Conservation (phyloP, 2,888 invertebrate species). For the Epinotia nisella region DNA sequence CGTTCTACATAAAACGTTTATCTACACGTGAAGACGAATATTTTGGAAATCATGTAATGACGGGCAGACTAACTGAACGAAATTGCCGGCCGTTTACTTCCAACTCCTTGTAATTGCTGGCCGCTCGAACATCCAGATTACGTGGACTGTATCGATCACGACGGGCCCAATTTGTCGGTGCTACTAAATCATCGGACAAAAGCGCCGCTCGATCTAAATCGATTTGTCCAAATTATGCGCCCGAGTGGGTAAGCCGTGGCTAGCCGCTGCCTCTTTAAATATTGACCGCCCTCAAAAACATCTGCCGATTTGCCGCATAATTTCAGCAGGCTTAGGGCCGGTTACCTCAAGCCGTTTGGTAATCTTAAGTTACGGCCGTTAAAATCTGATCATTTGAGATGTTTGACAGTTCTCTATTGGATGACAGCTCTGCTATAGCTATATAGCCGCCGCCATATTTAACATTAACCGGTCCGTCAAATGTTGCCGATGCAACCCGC, state of each 20-base stretch:
- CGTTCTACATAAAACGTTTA: neutral
- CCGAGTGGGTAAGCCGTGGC: conserved; percentile 52
- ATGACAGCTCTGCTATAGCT: too few relatives aligned
- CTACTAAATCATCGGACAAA: conserved; percentile 82
- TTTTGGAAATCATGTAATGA: conserved; percentile 55
- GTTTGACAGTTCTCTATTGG: too few relatives aligned
- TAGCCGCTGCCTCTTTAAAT: conserved; percentile 64
- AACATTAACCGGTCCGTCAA: too few relatives aligned
- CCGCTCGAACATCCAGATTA: conserved; percentile 71
- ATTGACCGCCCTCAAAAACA: conserved; percentile 62
- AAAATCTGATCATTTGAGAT: too few relatives aligned
- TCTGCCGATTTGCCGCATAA: conserved; percentile 45
- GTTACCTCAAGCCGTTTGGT: too few relatives aligned
- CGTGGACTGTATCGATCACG: conserved; percentile 66
- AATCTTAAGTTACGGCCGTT: too few relatives aligned
- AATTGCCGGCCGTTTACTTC: conserved; percentile 78
- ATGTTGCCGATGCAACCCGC: too few relatives aligned
- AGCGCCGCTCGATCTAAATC: conserved; percentile 81
- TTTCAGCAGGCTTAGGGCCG: conserved; percentile 13
- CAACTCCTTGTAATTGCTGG: conserved; percentile 77
- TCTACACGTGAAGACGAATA: conserved; percentile 41
- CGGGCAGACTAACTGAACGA: conserved; percentile 64
- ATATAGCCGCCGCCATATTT: too few relatives aligned
- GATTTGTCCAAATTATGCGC: conserved; percentile 81
- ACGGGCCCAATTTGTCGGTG: conserved; percentile 77